A percentile compares a stretch with the other conserved stretches of the same genome.
Conservation (phyloP, 2,888 invertebrate genomes). For the Drosophila birchii region DNA sequence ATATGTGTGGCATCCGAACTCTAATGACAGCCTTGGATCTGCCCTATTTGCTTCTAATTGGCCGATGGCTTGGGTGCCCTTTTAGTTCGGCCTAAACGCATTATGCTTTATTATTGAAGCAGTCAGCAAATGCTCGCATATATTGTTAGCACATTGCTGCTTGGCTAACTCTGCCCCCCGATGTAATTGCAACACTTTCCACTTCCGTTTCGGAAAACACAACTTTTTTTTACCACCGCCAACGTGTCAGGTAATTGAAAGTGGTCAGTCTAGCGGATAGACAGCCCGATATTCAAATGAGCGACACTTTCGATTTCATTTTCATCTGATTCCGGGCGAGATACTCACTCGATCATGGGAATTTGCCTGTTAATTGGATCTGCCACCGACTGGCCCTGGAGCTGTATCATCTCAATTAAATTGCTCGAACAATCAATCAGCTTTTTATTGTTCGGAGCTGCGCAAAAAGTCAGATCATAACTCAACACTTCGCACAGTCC, state of each 20-base stretch:
- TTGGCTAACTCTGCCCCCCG: slow-evolving; percentile 21
- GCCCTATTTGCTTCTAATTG: slow-evolving; percentile 75
- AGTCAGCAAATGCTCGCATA: background rate
- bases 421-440: slow-evolving; percentile 53
- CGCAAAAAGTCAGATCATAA: slow-evolving; percentile 42
- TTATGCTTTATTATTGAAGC: slow-evolving; percentile 39
- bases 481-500: slow-evolving; percentile 67
- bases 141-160: slow-evolving; percentile 32
- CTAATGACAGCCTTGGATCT: slow-evolving; percentile 62
- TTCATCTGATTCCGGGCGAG: slow-evolving; percentile 7
- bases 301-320: slow-evolving; percentile 69
- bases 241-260: slow-evolving; percentile 55
- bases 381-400: slow-evolving; percentile 11
- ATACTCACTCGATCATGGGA: slow-evolving; percentile 32
- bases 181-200: slow-evolving; percentile 45
- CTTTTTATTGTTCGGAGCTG: slow-evolving; percentile 48
- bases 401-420: slow-evolving; percentile 44
- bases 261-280: slow-evolving; percentile 57
- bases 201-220: slow-evolving; percentile 63
- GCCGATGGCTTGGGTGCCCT: slow-evolving; percentile 35
- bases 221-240: slow-evolving; percentile 14
- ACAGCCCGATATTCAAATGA: slow-evolving; percentile 37
- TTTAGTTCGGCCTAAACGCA: slow-evolving; percentile 70
- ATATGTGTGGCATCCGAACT: slow-evolving; percentile 64
- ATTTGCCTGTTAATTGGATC: slow-evolving; percentile 36